These are phyloP conservation scores for Baronia brevicornis DNA, from an alignment of 2,888 invertebrate species.

Conservation along the genomic window DNA sequence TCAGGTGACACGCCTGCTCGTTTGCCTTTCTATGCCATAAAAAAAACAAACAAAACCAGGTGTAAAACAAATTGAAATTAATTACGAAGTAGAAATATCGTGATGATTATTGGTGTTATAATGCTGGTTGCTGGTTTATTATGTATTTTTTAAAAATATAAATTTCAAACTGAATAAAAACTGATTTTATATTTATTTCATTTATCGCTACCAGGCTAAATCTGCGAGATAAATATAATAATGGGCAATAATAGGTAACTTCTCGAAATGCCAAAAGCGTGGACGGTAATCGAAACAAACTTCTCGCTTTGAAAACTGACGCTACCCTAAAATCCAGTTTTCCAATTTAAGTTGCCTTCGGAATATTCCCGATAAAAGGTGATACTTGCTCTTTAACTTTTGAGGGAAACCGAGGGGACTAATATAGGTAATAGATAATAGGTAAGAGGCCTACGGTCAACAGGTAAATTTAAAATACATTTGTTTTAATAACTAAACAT, in stretches of 20 bases:
- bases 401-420: slow-evolving; percentile 15
- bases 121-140: too few relatives aligned
- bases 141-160: neutral
- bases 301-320: slow-evolving; percentile 27
- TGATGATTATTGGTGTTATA: too few relatives aligned
- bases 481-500: slow-evolving; percentile 8
- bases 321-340: slow-evolving; percentile 24
- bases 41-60: too few relatives aligned
- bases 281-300: slow-evolving; percentile 16
- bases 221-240: neutral
- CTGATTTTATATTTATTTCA: neutral
- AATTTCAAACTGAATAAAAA: neutral
- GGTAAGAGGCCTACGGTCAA: slow-evolving; percentile 10
- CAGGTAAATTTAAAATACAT: slow-evolving; percentile 9
- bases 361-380: slow-evolving; percentile 35
- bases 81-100: too few relatives aligned
- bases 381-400: slow-evolving; percentile 22
- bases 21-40: too few relatives aligned
- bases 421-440: slow-evolving; percentile 16
- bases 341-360: slow-evolving; percentile 44
- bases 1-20: too few relatives aligned
- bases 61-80: too few relatives aligned
- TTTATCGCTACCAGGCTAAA: neutral
- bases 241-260: neutral
- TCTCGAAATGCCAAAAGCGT: slow-evolving; percentile 13